Conservation (phyloP, 2,113 vertebrate genomes). For the Rallus limicola region DNA sequence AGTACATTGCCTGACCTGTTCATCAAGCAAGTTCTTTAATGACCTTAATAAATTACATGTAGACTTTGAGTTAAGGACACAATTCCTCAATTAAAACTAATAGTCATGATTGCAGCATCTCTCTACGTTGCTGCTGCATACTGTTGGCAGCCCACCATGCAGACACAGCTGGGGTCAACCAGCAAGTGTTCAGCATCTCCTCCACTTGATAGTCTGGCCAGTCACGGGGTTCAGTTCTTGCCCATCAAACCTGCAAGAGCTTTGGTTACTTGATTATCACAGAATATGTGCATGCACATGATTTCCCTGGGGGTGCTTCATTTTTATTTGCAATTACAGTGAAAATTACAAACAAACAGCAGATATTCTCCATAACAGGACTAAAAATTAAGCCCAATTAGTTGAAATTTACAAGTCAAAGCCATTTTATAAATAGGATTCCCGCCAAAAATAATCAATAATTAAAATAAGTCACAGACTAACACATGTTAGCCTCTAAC, state of each 20-base stretch:
- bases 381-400: background rate
- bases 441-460: background rate
- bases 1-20: background rate
- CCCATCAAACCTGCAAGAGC: background rate
- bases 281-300: background rate
- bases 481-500: background rate
- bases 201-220: background rate
- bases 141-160: background rate
- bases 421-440: background rate
- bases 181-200: background rate
- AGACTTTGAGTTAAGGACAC: slow-evolving; percentile 6
- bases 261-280: background rate
- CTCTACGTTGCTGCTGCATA: background rate
- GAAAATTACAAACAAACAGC: background rate
- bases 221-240: background rate
- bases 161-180: background rate
- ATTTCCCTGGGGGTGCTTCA: background rate
- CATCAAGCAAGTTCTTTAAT: background rate
- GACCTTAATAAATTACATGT: slow-evolving; percentile 13
- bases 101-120: background rate
- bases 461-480: background rate
- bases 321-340: background rate
- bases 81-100: slow-evolving; percentile 13
- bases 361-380: background rate
- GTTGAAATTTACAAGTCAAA: background rate